Evolutionary conservation across 2,113 vertebrate genomes (phyloP).

Genomic region (Zeus faber): DNA sequence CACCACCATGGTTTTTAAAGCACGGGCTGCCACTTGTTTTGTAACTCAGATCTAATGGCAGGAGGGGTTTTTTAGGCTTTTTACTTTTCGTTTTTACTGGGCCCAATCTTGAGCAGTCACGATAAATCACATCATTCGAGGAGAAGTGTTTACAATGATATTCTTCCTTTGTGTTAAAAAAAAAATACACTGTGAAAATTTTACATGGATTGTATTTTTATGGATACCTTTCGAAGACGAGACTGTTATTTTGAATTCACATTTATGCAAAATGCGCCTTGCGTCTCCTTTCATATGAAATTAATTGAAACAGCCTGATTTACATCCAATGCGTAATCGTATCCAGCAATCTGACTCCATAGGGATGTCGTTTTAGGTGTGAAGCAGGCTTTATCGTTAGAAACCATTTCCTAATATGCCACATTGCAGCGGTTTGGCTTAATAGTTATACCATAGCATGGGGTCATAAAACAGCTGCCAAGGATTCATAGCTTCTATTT

Average conservation of each 20-base stretch:
- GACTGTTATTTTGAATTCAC: no score
- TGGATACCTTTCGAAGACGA: no score
- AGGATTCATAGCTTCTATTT: no score
- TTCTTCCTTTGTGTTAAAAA: background rate
- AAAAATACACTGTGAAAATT: background rate
- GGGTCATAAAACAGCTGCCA: no score
- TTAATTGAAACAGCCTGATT: no score
- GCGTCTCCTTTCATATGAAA: no score
- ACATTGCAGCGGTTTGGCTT: background rate
- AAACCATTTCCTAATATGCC: background rate
- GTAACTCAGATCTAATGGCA: background rate
- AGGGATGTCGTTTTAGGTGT: no score
- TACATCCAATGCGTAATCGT: no score
- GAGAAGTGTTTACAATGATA: background rate
- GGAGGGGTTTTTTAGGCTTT: background rate
- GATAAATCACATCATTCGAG: background rate
- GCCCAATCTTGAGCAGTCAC: background rate
- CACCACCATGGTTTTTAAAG: constrained; percentile 33
- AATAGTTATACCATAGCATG: background rate
- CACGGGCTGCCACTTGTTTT: constrained; percentile 50
- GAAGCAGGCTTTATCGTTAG: no score
- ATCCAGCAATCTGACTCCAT: no score
- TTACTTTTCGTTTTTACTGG: background rate
- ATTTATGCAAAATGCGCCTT: no score
- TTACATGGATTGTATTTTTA: background rate